phyloP scores from a whole-genome alignment of 2,797 vertebrate species.

The Champsocephalus esox region DNA sequence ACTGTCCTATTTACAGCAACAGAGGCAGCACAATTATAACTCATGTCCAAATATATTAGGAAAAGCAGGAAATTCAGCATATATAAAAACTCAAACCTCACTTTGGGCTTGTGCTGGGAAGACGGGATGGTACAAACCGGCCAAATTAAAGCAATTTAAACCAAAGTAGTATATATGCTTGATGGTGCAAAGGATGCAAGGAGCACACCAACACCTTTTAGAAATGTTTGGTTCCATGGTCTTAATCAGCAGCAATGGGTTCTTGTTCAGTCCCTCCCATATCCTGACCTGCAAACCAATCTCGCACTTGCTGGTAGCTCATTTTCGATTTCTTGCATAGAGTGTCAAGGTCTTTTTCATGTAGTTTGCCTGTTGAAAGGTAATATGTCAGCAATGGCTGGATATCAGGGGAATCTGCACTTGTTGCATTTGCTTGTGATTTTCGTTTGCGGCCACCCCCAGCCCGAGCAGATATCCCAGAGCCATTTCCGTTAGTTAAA shows the following conservation, averaged over 20 bases:
- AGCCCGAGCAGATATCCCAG: constrained; percentile 55
- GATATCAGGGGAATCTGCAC: constrained; percentile 75
- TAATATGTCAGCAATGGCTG: constrained; percentile 85
- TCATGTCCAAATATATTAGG: constrained; percentile 79
- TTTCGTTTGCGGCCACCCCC: constrained; percentile 81
- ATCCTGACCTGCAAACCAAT: constrained; percentile 89
- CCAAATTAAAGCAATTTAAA: constrained; percentile 78
- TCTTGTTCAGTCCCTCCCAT: constrained; percentile 81
- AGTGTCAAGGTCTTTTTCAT: constrained; percentile 87
- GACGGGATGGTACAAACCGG: constrained; percentile 74
- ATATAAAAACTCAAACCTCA: constrained; percentile 65
- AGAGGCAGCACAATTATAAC: constrained; percentile 71
- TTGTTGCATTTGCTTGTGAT: constrained; percentile 63
- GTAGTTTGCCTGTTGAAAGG: constrained; percentile 80
- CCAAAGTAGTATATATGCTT: constrained; percentile 59
- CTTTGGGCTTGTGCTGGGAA: constrained; percentile 71
- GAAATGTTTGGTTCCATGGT: constrained; percentile 66
- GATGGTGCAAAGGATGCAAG: constrained; percentile 50
- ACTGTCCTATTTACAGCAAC: constrained; percentile 76
- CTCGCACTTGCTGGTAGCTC: constrained; percentile 89
- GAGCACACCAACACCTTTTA: constrained; percentile 41
- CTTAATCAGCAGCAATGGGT: constrained; percentile 79
- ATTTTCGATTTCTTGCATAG: constrained; percentile 90
- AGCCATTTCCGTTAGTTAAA: constrained; percentile 57
- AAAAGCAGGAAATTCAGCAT: constrained; percentile 76